Evolutionary conservation across 64 coral and sea anemone genomes (phyloP), one percentile per base, ranked within the genome.

Genomic region (Montipora efflorescens): DNA sequence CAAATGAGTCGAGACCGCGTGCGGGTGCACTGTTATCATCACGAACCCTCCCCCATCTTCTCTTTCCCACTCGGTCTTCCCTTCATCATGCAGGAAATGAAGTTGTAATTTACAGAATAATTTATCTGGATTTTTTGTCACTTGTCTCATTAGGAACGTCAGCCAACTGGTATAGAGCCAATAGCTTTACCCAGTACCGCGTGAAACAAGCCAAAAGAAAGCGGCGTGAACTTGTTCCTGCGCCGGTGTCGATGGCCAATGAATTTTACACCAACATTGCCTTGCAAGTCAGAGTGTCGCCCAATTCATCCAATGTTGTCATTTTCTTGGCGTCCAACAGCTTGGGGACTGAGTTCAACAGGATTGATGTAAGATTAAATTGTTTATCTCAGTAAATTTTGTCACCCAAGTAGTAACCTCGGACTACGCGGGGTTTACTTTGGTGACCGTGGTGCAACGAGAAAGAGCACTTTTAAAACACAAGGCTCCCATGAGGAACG

Each of bases 341-440:
- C 57, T 79, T 97, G 70, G 96, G 96, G 80, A 97, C 96, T 22
- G 96, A 97, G 15, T 97, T 97, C 67, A 93, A 92, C 52, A 94
- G 93, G 76, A 90, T 97, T 75, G 96, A 97, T 84, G 96, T 97
- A 80, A 97, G 96, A 90, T 45, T 18, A 8, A 48, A 11, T 87
- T 19, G 8, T 59, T 90, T 19, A 46, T 76, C 18, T 8, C 21
- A 59, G 16, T 12, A 59, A 0, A 2, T 11, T 11, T 21, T 62
- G 36, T 78, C 14, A 15, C 57, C 28, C 28, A 36, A 36, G 28
- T 36, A 36, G 28, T 13, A 28, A 49, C 53, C 36, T 11, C 10
- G 11, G 11, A 57, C 6, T 8, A 57, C 11, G 53, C 53, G 53
- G 53, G 11, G 11, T 8, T 6, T 57, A 57, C 53, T 57, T 11